Base-by-base conservation (phyloP, 2,797 vertebrate species). In the Acipenser oxyrinchus region DNA sequence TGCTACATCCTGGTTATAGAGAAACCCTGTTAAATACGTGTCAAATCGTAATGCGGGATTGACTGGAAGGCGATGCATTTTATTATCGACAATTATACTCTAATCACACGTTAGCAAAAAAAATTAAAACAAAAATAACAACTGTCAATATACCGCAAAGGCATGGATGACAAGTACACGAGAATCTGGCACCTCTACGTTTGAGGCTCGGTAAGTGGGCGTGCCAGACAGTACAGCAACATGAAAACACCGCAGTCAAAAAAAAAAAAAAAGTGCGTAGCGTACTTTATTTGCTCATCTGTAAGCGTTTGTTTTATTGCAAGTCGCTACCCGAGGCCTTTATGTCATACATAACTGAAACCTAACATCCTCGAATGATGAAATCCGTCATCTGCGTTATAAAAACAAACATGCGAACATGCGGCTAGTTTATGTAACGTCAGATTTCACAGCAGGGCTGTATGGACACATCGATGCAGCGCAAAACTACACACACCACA, bases 231-330 rank as follows among this genome's bases (percentile, higher is more conserved):
- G 58, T 73, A 80, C 81, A 77, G 69, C 78, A 73, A 74, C 66
- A 76, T 68, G 76, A 75, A 69, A 80, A 77, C 78, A 62, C 65
- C 80, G 78, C 81, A 79, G 55, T n/a, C 23, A 1, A 37, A 37
- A 37, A 37, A 37, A 37, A 18, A 37, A n/a, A 73, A 81, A 83
- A 91, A 91, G 88, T 90, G 88, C 88, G 89, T 89, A 89, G 87
- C 80, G 69, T 73, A 81, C 77, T 87, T 37, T 0, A 37, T 86
- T 78, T 66, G 60, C 71, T 63, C 63, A 70, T 81, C 82, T 78
- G 71, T 74, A 61, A 75, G 76, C 15, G 72, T 58, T 62, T 9
- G n/a, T 4, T 50, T 37, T 60, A 50, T 63, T 72, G 57, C 55
- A 51, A 63, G 62, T 53, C 66, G 69, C 71, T 75, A 69, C 68